Conservation (phyloP, 1,140 invertebrate species). For the Temnothorax longispinosus region DNA sequence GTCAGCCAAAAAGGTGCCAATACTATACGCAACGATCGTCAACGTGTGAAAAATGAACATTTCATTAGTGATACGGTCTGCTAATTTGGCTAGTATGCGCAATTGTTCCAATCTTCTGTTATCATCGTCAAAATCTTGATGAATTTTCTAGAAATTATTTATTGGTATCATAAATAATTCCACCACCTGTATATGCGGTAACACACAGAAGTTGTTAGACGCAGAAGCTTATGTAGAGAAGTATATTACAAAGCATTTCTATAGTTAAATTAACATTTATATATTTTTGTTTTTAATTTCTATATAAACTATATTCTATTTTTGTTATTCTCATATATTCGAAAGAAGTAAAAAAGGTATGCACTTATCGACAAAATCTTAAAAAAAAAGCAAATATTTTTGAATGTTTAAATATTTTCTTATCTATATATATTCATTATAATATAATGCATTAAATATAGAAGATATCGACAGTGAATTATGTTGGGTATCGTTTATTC, state of each 20-base stretch:
- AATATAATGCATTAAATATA: not conserved
- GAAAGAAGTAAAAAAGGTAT: not conserved
- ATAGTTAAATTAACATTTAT: not conserved
- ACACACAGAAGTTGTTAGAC: not conserved
- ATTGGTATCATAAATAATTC: not conserved
- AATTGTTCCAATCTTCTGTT: conserved; percentile 49
- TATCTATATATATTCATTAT: not conserved
- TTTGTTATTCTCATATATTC: not conserved
- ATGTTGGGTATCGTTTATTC: not conserved
- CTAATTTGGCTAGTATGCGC: conserved; percentile 26
- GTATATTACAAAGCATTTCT: not conserved
- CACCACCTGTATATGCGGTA: not conserved
- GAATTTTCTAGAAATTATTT: conserved; percentile 25
- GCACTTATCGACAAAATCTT: not conserved
- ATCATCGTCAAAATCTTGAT: conserved; percentile 27
- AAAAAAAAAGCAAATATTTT: not conserved
- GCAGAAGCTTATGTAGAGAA: not conserved
- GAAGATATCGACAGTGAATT: not conserved
- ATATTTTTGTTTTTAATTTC: not conserved
- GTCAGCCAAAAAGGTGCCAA: conserved; percentile 9
- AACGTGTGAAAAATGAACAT: conserved; percentile 39
- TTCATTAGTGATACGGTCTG: conserved; percentile 14
- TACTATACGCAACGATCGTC: conserved; percentile 17
- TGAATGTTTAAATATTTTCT: not conserved
- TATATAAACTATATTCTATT: not conserved